Evolutionary conservation across 2,888 invertebrate genomes (phyloP), one percentile per base, ranked within the genome.

Genomic region (Bruchidius siliquastri): DNA sequence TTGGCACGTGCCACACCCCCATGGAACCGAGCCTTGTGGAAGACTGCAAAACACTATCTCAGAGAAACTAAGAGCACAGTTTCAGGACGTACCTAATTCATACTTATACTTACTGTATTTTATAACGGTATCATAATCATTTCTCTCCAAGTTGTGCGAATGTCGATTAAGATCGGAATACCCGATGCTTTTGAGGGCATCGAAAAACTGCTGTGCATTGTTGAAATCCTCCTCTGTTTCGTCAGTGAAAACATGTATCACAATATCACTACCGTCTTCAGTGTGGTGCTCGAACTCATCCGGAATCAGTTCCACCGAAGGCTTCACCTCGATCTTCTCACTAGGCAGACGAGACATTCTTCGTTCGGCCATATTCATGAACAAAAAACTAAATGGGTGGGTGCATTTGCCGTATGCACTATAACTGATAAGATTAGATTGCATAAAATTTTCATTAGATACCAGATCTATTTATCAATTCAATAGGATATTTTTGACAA

Each of bases 301-400:
- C 0, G 85, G 81, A 72, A 85, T 82, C 49, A 85, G 76, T 77
- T 86, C 86, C 0, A 83, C 81, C 0, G 85, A 83, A 20, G 85
- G 84, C 72, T 83, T 82, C n/a, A 84, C 72, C 20, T 76, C 77
- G 70, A 84, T 82, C 26, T 76, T 71, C 75, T 82, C 82, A 72
- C 80, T 80, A 20, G 70, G 1, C 1, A 1, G 0, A 49, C 18
- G 49, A 49, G 8, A 18, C 13, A 13, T 1, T 13, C 49, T 13
- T 49, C 49, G 3, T 4, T 18, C 18, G 6, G 49, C 49, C 49
- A 49, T 49, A 13, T 49, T 49, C 49, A 49, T 3, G 18, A 49
- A 49, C 49, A 49, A 49, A 49, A 49, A 13, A 49, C 6, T 13
- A 49, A 2, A 3, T 13, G 6, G 49, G 10, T 49, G 49, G 49